Evolutionary conservation across 1,140 invertebrate genomes (phyloP).

Genomic region (Leptinotarsa undecemlineata): DNA sequence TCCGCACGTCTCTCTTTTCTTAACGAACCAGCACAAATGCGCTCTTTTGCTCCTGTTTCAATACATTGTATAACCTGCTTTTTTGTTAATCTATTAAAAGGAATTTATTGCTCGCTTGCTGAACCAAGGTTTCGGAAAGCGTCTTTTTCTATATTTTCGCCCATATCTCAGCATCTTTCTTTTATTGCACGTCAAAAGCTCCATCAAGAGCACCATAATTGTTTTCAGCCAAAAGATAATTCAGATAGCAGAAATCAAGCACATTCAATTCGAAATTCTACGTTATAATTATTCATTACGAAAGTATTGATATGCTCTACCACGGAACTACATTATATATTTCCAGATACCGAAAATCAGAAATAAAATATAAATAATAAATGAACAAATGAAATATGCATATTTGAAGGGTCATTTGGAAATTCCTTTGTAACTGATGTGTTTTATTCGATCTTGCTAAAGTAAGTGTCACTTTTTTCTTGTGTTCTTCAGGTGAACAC

Average conservation of each 20-base stretch:
- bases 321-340: no score
- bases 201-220: background rate
- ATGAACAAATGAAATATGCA: no score
- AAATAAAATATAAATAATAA: no score
- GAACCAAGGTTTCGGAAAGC: background rate
- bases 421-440: no score
- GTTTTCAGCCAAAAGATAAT: slow-evolving; percentile 11
- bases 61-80: slow-evolving; percentile 36
- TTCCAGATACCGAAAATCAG: no score
- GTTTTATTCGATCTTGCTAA: no score
- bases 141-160: slow-evolving; percentile 16
- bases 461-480: no score
- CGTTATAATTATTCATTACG: no score
- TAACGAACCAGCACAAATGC: slow-evolving; percentile 26
- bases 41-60: slow-evolving; percentile 36
- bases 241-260: background rate
- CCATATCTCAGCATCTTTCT: background rate
- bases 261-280: background rate
- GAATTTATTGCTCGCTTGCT: slow-evolving; percentile 30
- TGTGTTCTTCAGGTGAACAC: no score
- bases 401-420: no score
- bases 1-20: slow-evolving; percentile 43
- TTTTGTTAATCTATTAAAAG: slow-evolving; percentile 36
- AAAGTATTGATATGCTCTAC: no score
- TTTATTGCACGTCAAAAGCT: background rate